These are phyloP conservation scores for Notamacropus eugenii DNA, from an alignment of 2,797 vertebrate species.

Conservation along the genomic window DNA sequence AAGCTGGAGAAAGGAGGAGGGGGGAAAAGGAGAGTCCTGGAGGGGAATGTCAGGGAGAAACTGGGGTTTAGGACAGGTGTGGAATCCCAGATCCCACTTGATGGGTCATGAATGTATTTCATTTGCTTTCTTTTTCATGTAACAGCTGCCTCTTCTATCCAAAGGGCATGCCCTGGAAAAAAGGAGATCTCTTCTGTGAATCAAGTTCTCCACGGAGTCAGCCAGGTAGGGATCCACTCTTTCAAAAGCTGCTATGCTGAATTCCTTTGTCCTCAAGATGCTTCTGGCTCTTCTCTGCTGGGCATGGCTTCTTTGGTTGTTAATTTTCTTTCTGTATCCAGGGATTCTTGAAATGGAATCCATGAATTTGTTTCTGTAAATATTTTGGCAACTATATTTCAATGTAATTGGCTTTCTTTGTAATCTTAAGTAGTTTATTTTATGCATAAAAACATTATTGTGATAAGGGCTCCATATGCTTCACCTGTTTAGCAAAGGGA, in stretches of 20 bases:
- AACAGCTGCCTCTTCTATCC: neutral
- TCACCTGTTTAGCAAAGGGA: neutral
- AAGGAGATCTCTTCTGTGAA: neutral
- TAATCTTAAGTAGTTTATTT: neutral
- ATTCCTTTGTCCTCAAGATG: neutral
- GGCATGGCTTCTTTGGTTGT: neutral
- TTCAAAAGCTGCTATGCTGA: slow-evolving; percentile 43
- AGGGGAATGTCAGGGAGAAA: slow-evolving; percentile 60
- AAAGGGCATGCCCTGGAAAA: neutral
- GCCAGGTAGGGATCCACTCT: slow-evolving; percentile 39
- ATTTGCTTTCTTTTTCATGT: slow-evolving; percentile 34
- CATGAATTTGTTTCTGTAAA: neutral
- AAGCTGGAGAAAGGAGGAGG: slow-evolving; percentile 68
- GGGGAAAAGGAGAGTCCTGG: slow-evolving; percentile 43
- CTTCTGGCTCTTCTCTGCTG: slow-evolving; percentile 34
- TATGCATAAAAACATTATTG: neutral
- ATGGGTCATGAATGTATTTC: slow-evolving; percentile 65
- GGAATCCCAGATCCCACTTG: slow-evolving; percentile 71
- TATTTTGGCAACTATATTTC: neutral
- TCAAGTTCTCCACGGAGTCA: slow-evolving; percentile 53
- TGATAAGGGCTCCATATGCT: neutral
- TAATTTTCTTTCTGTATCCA: neutral
- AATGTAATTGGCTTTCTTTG: neutral
- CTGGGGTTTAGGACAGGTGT: slow-evolving; percentile 49
- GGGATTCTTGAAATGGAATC: neutral